Percentiles rank a stretch among this genome's conserved stretches.
phyloP scores from a whole-genome alignment of 2,113 vertebrate species.

The Hemichromis elongatus region DNA sequence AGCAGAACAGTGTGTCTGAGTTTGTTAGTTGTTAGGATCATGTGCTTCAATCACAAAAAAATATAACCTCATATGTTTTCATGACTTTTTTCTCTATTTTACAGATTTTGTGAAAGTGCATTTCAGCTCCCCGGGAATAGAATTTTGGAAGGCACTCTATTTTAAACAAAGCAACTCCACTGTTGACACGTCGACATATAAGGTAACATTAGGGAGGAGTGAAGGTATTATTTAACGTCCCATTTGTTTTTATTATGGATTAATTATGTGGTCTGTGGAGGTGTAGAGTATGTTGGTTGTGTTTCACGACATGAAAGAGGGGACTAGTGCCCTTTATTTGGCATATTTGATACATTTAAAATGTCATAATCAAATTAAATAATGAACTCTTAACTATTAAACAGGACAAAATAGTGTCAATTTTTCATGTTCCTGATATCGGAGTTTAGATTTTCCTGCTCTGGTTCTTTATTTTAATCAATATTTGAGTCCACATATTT shows the following conservation, averaged over 20 bases:
- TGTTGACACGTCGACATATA: neutral
- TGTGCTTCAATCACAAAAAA: neutral
- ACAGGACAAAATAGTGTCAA: neutral
- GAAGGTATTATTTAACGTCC: neutral
- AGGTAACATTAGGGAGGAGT: conserved; percentile 4
- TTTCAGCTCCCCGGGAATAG: conserved; percentile 19
- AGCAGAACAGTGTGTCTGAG: neutral
- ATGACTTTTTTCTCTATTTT: neutral
- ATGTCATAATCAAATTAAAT: neutral
- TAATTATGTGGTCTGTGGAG: neutral
- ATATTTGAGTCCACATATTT: neutral
- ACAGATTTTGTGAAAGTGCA: conserved; percentile 46
- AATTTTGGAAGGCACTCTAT: conserved; percentile 9
- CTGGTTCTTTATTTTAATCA: neutral
- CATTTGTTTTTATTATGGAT: neutral
- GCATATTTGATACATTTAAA: neutral
- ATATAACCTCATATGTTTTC: neutral
- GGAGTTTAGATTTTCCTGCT: neutral
- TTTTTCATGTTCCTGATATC: fast-evolving
- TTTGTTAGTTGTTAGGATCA: neutral
- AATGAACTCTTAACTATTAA: neutral
- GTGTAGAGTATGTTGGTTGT: neutral
- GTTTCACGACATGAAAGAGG: neutral
- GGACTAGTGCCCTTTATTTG: neutral
- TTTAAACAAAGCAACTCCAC: conserved; percentile 16